Percentiles rank a stretch among this genome's conserved stretches.
Conservation (phyloP, 2,888 invertebrate species). For the Bembecia ichneumoniformis region DNA sequence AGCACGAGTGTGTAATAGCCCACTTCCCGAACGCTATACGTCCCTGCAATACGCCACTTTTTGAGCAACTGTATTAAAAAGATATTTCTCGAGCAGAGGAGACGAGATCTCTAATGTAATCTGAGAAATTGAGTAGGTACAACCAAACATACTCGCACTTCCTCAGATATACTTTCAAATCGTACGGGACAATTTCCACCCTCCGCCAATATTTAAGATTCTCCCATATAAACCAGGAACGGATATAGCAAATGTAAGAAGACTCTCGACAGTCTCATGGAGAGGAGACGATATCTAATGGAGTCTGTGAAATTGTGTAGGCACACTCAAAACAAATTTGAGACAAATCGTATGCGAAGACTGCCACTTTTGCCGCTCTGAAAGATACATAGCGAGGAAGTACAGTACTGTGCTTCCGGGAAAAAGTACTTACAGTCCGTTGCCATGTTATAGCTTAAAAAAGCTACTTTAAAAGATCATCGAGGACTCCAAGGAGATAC, state of each 20-base stretch:
- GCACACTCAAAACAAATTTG: too few relatives aligned
- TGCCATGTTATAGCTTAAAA: slow-evolving; percentile 17
- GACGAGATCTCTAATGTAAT: slow-evolving; percentile 13
- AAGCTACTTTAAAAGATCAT: slow-evolving; percentile 19
- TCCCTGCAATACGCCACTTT: too few relatives aligned
- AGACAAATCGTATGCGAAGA: too few relatives aligned
- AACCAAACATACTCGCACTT: slow-evolving; percentile 54
- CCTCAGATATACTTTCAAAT: slow-evolving; percentile 48
- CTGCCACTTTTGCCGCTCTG: too few relatives aligned
- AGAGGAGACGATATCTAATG: slow-evolving; percentile 17
- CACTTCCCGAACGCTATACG: too few relatives aligned
- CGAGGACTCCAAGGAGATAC: slow-evolving; percentile 24
- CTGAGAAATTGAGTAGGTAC: slow-evolving; percentile 42
- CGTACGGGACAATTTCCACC: slow-evolving; percentile 45
- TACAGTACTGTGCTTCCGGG: too few relatives aligned
- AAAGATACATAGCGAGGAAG: slow-evolving; percentile 10
- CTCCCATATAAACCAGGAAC: neutral
- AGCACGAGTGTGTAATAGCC: too few relatives aligned
- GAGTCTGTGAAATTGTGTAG: slow-evolving; percentile 13
- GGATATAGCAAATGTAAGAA: slow-evolving; percentile 9
- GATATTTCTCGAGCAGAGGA: slow-evolving; percentile 19
- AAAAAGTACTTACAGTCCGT: slow-evolving; percentile 7
- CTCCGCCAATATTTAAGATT: slow-evolving; percentile 43
- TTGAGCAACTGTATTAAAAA: too few relatives aligned
- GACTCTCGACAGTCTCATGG: slow-evolving; percentile 13